Conservation (phyloP, 2,113 vertebrate species). For the Cephalopholis sonnerati region DNA sequence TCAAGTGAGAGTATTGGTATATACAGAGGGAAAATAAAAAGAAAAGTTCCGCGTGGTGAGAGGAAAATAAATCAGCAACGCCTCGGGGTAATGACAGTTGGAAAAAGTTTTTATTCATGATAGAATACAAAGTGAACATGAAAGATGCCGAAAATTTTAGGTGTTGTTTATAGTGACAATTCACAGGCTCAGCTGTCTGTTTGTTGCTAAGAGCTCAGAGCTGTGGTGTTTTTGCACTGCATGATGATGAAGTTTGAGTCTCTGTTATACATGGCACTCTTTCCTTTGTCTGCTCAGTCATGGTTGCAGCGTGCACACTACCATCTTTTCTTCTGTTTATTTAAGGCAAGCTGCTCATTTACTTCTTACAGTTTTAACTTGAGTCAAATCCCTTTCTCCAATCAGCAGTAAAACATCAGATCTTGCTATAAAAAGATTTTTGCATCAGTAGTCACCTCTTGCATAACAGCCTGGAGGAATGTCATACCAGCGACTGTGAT, state of each 20-base stretch:
- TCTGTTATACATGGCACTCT: not conserved
- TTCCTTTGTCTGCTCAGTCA: not conserved
- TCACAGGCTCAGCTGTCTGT: not conserved
- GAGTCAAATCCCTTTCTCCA: not conserved
- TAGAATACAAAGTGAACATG: not conserved
- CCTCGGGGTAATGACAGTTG: not conserved
- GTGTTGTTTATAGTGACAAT: not conserved
- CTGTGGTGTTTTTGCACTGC: not conserved
- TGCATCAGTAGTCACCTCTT: not conserved
- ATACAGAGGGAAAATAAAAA: not conserved
- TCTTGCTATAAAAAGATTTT: not conserved
- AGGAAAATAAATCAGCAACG: not conserved
- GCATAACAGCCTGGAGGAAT: not conserved
- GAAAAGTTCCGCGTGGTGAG: not conserved
- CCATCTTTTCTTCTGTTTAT: not conserved
- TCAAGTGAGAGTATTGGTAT: slow-evolving; percentile 5
- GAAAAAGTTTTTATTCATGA: no score
- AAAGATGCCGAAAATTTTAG: not conserved
- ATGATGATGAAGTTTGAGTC: not conserved
- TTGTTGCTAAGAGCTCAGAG: not conserved
- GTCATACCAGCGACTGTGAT: not conserved
- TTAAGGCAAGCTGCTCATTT: not conserved
- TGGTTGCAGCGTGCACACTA: not conserved
- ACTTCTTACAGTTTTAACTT: not conserved
- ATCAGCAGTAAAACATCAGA: not conserved